phyloP scores from a whole-genome alignment of 2,113 vertebrate genomes.

The Connochaetes taurinus region DNA sequence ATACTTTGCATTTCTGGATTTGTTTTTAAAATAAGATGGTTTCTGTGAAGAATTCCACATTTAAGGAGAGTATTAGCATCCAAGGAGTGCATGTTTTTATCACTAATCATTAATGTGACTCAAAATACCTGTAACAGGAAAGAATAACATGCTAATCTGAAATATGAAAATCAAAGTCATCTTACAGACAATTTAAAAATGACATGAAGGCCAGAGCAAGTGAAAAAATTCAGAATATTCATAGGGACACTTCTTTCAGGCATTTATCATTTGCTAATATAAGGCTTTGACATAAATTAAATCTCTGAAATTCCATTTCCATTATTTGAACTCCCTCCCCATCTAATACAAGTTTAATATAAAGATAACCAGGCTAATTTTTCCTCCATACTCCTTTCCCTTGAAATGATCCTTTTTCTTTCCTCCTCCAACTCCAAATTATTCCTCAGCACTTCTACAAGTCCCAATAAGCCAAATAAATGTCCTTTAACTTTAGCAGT shows the following conservation, averaged over 20 bases:
- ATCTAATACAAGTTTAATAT: background rate
- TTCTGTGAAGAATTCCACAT: background rate
- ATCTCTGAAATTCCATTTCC: background rate
- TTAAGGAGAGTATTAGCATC: background rate
- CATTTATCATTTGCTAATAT: background rate
- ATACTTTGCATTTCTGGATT: background rate
- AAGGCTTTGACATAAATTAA: background rate
- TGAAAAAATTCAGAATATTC: background rate
- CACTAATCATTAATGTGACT: background rate
- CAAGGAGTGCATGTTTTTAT: background rate
- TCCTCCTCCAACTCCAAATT: background rate
- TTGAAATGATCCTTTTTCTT: background rate
- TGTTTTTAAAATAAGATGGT: background rate
- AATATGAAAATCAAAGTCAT: background rate
- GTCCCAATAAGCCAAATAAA: background rate
- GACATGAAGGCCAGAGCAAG: background rate
- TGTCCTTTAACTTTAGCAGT: background rate
- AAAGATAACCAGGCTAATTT: background rate
- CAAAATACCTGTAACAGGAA: background rate
- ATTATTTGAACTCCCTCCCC: background rate
- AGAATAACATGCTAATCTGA: background rate
- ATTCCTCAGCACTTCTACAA: background rate
- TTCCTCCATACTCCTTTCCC: background rate
- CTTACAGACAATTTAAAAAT: background rate
- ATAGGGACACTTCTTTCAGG: background rate